Evolutionary conservation across 2,888 invertebrate genomes (phyloP).

Genomic region (Podabrus alpinus): DNA sequence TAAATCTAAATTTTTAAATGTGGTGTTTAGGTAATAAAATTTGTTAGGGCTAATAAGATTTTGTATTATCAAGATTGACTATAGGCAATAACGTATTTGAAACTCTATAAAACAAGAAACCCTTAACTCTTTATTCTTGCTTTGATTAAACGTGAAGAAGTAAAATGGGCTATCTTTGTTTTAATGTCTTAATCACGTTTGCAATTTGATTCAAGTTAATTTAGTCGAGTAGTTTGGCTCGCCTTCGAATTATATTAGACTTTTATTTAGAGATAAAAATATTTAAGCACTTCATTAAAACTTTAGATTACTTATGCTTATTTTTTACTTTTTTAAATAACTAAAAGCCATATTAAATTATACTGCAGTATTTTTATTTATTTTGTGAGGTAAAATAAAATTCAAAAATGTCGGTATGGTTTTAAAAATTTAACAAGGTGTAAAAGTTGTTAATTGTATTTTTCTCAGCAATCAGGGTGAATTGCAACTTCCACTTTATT

Average conservation of each 20-base stretch:
- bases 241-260: not conserved
- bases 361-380: not conserved
- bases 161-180: constrained; percentile 16
- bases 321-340: not conserved
- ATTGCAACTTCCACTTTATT: constrained; percentile 7
- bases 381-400: not conserved
- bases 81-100: constrained; percentile 8
- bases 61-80: constrained; percentile 12
- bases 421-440: not conserved
- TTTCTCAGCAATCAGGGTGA: constrained; percentile 17
- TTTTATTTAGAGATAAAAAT: not conserved
- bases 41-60: constrained; percentile 13
- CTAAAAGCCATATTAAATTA: not conserved
- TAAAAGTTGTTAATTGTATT: constrained; percentile 12
- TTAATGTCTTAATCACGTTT: constrained; percentile 17
- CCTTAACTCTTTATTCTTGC: constrained; percentile 14
- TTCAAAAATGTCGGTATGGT: not conserved
- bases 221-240: constrained; percentile 7
- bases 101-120: constrained; percentile 12
- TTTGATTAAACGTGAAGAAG: constrained; percentile 16
- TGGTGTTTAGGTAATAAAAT: constrained; percentile 8
- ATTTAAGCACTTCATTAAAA: not conserved
- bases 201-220: constrained; percentile 16
- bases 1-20: not conserved
- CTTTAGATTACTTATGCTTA: not conserved